Base-by-base conservation (phyloP, 2,888 invertebrate genomes). In the Teleogryllus oceanicus region DNA sequence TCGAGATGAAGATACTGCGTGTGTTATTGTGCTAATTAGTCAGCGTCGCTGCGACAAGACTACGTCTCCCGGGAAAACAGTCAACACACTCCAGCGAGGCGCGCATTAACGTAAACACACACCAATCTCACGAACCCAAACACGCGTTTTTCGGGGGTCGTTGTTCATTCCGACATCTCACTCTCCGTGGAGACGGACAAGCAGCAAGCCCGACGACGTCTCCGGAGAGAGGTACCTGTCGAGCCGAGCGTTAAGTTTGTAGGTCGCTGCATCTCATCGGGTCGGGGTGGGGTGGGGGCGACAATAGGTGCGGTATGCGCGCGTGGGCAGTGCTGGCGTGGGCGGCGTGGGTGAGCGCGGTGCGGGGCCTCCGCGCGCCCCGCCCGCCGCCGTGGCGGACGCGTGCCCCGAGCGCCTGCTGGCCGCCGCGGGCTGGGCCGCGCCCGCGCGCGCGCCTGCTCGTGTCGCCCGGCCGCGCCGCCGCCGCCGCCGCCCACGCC, bases 191-290 rank as follows among this genome's bases (percentile, higher is more conserved):
- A 8, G 37, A 37, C 8, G 37, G 37, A 37, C 37, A 37, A 37
- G 37, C 37, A 37, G 37, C 37, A 8, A 37, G 37, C 37, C 37
- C 37, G 37, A 37, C 37, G 37, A 37, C 8, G 10, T 8, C 37
- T 37, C 37, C 37, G 10, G 37, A 8, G 37, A 8, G 37, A 37
- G 37, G 37, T 37, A 37, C 37, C 62, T 62, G 62, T 62, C 62
- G 62, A 13, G 62, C 8, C 62, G 62, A 62, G 62, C 62, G 62
- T 62, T 13, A 18, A 62, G n/a, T 18, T 62, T 16, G 62, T 62
- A 62, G 62, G 62, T 62, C 62, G 62, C 62, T 62, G 62, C 62
- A 62, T 62, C 62, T 62, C 62, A 62, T 62, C 62, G 13, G 62
- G 62, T n/a, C n/a, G n/a, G n/a, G n/a, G n/a, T n/a, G n/a, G n/a